Conservation (phyloP, 2,797 vertebrate species). For the Enteromius afrohamiltoni region DNA sequence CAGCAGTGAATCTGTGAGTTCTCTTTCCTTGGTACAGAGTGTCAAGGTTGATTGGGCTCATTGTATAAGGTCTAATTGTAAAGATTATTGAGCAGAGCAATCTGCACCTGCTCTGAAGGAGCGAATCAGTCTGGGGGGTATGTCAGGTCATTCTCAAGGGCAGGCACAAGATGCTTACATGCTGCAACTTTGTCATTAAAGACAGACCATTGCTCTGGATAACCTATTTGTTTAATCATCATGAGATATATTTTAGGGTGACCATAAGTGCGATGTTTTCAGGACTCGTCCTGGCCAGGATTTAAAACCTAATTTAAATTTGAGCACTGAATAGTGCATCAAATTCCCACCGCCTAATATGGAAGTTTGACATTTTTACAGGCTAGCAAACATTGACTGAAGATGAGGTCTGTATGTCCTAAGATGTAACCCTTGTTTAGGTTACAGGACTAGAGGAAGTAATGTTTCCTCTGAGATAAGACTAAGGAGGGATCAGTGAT, state of each 20-base stretch:
- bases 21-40: slow-evolving; percentile 39
- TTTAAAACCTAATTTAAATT: background rate
- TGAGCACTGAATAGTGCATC: background rate
- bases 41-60: slow-evolving; percentile 58
- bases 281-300: too few relatives aligned
- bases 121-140: slow-evolving; percentile 27
- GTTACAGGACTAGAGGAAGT: slow-evolving; percentile 40
- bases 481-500: slow-evolving; percentile 41
- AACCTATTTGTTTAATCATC: background rate
- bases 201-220: background rate
- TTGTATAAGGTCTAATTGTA: slow-evolving; percentile 61
- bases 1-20: slow-evolving; percentile 40
- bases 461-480: slow-evolving; percentile 57
- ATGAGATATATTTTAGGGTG: background rate
- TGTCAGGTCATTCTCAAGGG: slow-evolving; percentile 30
- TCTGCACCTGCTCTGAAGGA: slow-evolving; percentile 59
- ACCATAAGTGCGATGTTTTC: too few relatives aligned
- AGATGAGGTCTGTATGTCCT: slow-evolving; percentile 11
- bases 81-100: slow-evolving; percentile 54
- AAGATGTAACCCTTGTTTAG: slow-evolving; percentile 41
- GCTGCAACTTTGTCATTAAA: slow-evolving; percentile 27
- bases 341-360: background rate
- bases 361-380: background rate
- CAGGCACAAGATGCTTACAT: slow-evolving; percentile 18
- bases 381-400: background rate